Evolutionary conservation across 2,888 invertebrate species (phyloP).

Genomic region (Hipparchia semele): DNA sequence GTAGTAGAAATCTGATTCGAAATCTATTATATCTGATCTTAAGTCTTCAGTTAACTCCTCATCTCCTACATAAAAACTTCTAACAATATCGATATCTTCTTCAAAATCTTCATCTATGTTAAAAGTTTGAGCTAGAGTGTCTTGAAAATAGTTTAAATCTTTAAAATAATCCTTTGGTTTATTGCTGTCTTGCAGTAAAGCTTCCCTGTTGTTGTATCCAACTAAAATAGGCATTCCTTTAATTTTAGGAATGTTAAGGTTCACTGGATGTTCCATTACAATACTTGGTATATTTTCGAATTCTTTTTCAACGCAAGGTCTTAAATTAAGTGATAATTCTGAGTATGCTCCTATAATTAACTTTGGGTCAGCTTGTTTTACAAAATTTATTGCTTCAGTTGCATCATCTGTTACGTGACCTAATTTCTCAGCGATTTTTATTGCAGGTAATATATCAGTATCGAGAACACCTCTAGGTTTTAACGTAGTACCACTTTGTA

Average conservation of each 20-base stretch:
- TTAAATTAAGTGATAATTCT: conserved; percentile 43
- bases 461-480: conserved; percentile 43
- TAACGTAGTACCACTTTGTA: conserved; percentile 56
- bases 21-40: conserved; percentile 48
- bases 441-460: conserved; percentile 46
- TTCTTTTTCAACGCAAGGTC: conserved; percentile 55
- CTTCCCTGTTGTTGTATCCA: conserved; percentile 58
- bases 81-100: conserved; percentile 45
- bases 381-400: conserved; percentile 52
- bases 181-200: conserved; percentile 32
- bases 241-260: conserved; percentile 49
- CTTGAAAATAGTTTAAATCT: conserved; percentile 34
- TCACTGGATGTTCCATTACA: conserved; percentile 51
- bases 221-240: conserved; percentile 53
- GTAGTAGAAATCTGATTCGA: conserved; percentile 57
- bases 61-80: conserved; percentile 59
- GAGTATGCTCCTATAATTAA: conserved; percentile 50
- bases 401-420: conserved; percentile 49
- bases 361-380: conserved; percentile 48
- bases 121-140: conserved; percentile 43
- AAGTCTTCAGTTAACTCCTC: conserved; percentile 42
- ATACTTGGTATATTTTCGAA: conserved; percentile 42
- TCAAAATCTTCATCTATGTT: conserved; percentile 44
- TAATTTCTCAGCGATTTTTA: conserved; percentile 52
- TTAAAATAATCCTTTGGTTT: conserved; percentile 39